Evolutionary conservation across 2,113 vertebrate species (phyloP).

Genomic region (Mesembrinibis cayennensis): DNA sequence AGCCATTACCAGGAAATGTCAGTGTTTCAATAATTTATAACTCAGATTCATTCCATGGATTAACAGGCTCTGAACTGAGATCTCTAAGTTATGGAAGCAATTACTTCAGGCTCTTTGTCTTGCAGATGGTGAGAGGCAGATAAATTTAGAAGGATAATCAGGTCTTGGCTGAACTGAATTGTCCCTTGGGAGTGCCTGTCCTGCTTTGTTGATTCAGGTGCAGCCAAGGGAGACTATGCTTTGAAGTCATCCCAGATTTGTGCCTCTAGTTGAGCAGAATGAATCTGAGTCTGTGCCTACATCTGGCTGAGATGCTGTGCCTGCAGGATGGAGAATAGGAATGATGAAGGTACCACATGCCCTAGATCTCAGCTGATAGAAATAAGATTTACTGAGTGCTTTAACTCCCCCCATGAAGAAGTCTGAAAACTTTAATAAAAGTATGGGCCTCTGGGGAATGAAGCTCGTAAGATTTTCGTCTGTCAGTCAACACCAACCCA

Average conservation of each 20-base stretch:
- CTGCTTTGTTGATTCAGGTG: neutral
- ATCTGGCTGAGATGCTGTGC: neutral
- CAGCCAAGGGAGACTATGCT: neutral
- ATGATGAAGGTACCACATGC: neutral
- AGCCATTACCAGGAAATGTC: neutral
- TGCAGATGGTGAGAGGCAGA: neutral
- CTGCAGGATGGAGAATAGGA: neutral
- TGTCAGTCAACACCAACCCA: neutral
- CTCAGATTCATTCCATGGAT: neutral
- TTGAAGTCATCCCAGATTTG: neutral
- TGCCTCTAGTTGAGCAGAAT: neutral
- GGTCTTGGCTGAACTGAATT: neutral
- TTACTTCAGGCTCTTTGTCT: neutral
- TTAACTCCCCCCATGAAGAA: neutral
- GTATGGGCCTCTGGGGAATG: neutral
- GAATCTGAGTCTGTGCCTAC: neutral
- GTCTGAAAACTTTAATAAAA: neutral
- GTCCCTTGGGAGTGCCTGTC: neutral
- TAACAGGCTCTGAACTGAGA: neutral
- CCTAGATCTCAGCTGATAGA: neutral
- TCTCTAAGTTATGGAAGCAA: neutral
- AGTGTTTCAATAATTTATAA: neutral
- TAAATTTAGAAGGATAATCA: neutral
- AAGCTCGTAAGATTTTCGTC: neutral
- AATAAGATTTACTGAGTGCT: neutral